Base-by-base conservation (phyloP, 2,113 vertebrate genomes). In the Corythornis cristatus region DNA sequence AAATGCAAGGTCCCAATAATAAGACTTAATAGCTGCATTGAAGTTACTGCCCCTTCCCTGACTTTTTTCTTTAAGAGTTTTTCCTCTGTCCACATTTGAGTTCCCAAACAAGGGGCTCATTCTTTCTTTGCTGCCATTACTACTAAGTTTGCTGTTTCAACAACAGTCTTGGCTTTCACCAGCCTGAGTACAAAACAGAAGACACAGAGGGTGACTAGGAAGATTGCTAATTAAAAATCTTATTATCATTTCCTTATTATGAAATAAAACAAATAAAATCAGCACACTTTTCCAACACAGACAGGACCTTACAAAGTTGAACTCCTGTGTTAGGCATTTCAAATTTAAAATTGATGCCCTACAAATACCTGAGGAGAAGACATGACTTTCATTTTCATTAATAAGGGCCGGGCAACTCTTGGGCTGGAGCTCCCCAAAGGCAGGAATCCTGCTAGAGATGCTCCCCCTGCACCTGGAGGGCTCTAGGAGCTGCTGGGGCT, bases 21-120 rank as follows among this genome's bases (percentile, higher is more conserved):
- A 93, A 31, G 48, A 43, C 91, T 97, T 97, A 96, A 97, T 93
- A 94, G 94, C 83, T 90, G 81, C 95, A 73, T 93, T 96, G 95
- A 96, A 89, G 90, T 85, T 89, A 77, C 84, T 93, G 68, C 56
- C 93, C 95, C 86, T 91, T 95, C 86, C 40, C 45, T 9, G 3
- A 56, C 17, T 60, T 79, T 56, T 57, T 86, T 65, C 87, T 86
- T 66, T 72, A 16, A 2, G 3, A 83, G 50, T 82, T 87, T 50
- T 15, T 33, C 71, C 29, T n/a, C 70, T 60, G 67, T 46, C 51
- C 37, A 62, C 58, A 46, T 57, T 87, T 83, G 79, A 93, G 84
- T 29, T 93, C 88, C 83, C 50, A 84, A 92, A 96, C 93, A 96
- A 73, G 88, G 84, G 79, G 26, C 65, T 82, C 64, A 77, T 85